Evolutionary conservation across 2,113 vertebrate genomes (phyloP), one percentile per base, ranked within the genome.

Genomic region (Malurus elegans): DNA sequence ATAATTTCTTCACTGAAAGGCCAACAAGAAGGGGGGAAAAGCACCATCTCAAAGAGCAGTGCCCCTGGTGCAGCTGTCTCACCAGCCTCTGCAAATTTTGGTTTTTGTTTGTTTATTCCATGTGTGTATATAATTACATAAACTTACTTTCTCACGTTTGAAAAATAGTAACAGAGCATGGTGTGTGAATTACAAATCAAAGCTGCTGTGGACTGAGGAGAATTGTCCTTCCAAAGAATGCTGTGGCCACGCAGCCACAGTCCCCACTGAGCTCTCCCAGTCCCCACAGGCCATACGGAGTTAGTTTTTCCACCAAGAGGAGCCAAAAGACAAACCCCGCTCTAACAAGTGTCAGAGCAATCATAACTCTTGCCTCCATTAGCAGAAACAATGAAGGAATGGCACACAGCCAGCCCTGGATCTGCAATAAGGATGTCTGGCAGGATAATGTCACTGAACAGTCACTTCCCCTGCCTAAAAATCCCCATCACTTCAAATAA

Each of bases 271-370:
- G 21, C 15, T 15, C 36, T 18, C 17, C 26, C 0, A 3, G 18
- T 9, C 29, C 51, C 51, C n/a, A 14, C 5, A 4, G 53, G 34
- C n/a, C 14, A 0, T 0, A 4, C 0, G 6, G 28, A 28, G 36
- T 6, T 24, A 1, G 24, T 23, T 5, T 5, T 3, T 8, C 62
- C 25, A 31, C 40, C 31, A 2, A 4, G 42, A 31, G 25, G 6
- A 26, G 23, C 3, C 12, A 8, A 50, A 7, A 24, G 57, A 61
- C 12, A 15, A 72, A 26, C 29, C 64, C 54, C 34, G 1, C 36
- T 34, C 4, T 44, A 51, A 47, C 36, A 26, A 40, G 23, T 23
- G 57, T 65, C 54, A 14, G 14, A 14, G 29, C 4, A 32, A 40
- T 12, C 48, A 2, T 36, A 69, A 8, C 19, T 42, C 16, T 3